These are phyloP conservation scores for Planococcus citri DNA, from an alignment of 1,140 invertebrate species.

Conservation along the genomic window DNA sequence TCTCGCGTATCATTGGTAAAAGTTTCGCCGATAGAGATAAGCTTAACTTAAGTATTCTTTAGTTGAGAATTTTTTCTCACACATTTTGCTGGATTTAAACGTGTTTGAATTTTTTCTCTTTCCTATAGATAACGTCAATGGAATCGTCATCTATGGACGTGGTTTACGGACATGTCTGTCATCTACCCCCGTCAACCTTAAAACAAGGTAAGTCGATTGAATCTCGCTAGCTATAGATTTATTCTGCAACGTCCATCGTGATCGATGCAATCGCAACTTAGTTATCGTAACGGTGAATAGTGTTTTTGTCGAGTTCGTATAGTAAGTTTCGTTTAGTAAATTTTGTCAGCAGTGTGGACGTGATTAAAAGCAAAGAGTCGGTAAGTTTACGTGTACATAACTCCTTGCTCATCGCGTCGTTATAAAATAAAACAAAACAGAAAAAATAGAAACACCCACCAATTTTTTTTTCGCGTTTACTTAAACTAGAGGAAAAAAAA, in stretches of 20 bases:
- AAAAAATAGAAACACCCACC: too few species aligned
- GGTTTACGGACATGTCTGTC: conserved; percentile 17
- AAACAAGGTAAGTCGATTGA: conserved; percentile 12
- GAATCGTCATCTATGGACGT: conserved; percentile 20
- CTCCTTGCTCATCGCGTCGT: too few species aligned
- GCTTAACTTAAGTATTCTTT: neutral
- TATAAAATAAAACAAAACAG: too few species aligned
- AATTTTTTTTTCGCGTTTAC: too few species aligned
- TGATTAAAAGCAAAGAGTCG: neutral
- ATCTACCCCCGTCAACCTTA: conserved; percentile 15
- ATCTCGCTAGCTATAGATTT: neutral
- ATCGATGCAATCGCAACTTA: neutral
- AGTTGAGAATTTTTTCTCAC: neutral
- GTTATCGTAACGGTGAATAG: neutral
- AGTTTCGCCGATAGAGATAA: too few species aligned
- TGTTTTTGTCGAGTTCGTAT: neutral
- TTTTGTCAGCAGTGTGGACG: neutral
- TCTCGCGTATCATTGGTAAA: neutral
- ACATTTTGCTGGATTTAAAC: neutral
- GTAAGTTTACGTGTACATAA: neutral
- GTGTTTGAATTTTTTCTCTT: neutral
- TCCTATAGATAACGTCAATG: conserved; percentile 9
- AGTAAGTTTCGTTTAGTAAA: neutral
- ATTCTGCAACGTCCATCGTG: neutral
- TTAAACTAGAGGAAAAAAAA: too few species aligned